Evolutionary conservation across 2,888 invertebrate genomes (phyloP).

Genomic region (Rapana venosa): DNA sequence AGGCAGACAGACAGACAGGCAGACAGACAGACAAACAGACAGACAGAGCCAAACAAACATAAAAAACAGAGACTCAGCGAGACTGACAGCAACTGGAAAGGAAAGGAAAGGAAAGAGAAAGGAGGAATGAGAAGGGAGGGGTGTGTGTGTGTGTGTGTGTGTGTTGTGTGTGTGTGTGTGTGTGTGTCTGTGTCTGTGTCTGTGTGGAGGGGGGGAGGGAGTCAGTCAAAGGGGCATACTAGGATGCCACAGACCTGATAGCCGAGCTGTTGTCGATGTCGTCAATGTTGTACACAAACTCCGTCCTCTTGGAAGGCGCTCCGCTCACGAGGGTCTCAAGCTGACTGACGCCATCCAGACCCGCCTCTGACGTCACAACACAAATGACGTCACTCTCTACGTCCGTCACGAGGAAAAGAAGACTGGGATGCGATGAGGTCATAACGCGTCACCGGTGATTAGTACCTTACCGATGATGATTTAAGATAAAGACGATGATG

Average conservation of each 20-base stretch:
- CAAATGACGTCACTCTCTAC: too few relatives aligned
- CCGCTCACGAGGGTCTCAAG: slow-evolving; percentile 16
- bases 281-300: slow-evolving; percentile 44
- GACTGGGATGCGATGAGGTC: too few relatives aligned
- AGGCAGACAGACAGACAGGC: background rate
- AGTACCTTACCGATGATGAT: too few relatives aligned
- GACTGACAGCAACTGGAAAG: background rate
- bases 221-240: background rate
- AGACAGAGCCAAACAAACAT: too few relatives aligned
- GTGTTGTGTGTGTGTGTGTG: too few relatives aligned
- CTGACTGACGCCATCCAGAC: slow-evolving; percentile 37
- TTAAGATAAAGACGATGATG: too few relatives aligned
- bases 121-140: too few relatives aligned
- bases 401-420: too few relatives aligned
- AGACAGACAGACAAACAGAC: background rate
- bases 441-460: too few relatives aligned
- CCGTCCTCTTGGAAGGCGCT: slow-evolving; percentile 30
- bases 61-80: background rate
- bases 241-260: slow-evolving; percentile 19
- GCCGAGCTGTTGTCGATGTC: slow-evolving; percentile 23
- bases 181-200: too few relatives aligned
- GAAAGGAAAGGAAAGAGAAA: too few relatives aligned
- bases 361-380: slow-evolving; percentile 3
- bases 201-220: background rate
- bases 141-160: too few relatives aligned